Conservation (phyloP, 2,888 invertebrate genomes). For the Ephialtes manifestator region DNA sequence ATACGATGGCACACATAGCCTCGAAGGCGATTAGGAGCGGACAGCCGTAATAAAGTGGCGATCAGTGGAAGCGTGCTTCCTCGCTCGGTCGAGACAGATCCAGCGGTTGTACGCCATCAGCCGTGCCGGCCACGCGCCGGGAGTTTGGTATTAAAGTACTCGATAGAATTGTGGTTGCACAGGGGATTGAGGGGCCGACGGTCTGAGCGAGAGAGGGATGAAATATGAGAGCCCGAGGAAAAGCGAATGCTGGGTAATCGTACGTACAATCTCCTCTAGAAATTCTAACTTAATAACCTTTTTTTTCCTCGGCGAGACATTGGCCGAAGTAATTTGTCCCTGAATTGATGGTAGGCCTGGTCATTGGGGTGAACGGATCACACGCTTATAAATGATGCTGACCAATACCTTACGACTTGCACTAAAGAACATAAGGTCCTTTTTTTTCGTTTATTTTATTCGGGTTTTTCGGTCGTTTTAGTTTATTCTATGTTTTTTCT, state of each 20-base stretch:
- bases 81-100: constrained; percentile 16
- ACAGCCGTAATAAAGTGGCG: constrained; percentile 57
- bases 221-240: constrained; percentile 29
- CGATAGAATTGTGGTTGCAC: constrained; percentile 46
- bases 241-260: background rate
- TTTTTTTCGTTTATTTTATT: background rate
- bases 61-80: constrained; percentile 42
- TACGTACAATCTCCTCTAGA: background rate
- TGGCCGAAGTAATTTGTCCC: constrained; percentile 12
- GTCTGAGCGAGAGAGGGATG: background rate
- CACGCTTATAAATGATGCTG: constrained; percentile 23
- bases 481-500: background rate
- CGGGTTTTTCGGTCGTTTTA: background rate
- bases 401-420: background rate
- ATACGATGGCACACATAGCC: constrained; percentile 9
- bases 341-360: constrained; percentile 20
- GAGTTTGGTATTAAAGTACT: constrained; percentile 30
- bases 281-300: constrained; percentile 7
- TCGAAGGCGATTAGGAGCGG: constrained; percentile 52
- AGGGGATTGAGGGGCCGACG: background rate
- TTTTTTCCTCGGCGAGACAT: constrained; percentile 3
- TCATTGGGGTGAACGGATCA: background rate
- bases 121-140: background rate
- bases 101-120: background rate
- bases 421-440: background rate